Conservation (phyloP, 2,888 invertebrate genomes). For the Drosophila greeni region DNA sequence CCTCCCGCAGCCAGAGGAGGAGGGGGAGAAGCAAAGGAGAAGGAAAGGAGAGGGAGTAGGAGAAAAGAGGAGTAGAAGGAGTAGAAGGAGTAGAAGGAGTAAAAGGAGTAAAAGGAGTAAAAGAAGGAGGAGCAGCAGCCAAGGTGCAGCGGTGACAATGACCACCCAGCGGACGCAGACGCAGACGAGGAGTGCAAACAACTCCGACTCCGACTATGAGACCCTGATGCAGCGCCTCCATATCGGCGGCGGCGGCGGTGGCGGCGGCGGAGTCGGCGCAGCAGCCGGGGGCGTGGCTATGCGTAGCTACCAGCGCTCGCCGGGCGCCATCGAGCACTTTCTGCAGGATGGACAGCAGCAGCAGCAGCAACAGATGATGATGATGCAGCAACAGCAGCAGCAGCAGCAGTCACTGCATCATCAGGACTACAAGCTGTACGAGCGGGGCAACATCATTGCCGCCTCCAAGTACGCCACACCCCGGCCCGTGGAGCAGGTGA, state of each 20-base stretch:
- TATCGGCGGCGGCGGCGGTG: slow-evolving; percentile 46
- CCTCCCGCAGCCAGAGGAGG: slow-evolving; percentile 23
- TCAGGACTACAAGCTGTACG: slow-evolving; percentile 81
- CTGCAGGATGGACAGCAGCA: slow-evolving; percentile 60
- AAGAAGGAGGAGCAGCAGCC: slow-evolving; percentile 4
- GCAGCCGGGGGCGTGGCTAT: slow-evolving; percentile 18
- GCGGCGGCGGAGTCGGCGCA: slow-evolving; percentile 10
- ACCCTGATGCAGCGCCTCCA: slow-evolving; percentile 75
- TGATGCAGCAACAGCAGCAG: slow-evolving; percentile 82
- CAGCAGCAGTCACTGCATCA: slow-evolving; percentile 1
- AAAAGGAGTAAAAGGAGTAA: neutral
- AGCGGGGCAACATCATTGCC: slow-evolving; percentile 87
- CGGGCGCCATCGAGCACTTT: slow-evolving; percentile 68
- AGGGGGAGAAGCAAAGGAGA: neutral
- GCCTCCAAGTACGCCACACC: slow-evolving; percentile 89
- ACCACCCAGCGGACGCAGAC: slow-evolving; percentile 66
- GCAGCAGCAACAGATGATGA: slow-evolving; percentile 73
- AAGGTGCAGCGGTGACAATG: slow-evolving; percentile 28
- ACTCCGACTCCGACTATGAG: slow-evolving; percentile 72
- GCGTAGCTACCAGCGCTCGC: slow-evolving; percentile 63
- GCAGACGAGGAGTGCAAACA: slow-evolving; percentile 62
- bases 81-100: slow-evolving; percentile 6
- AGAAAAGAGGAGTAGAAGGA: neutral
- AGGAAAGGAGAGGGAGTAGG: slow-evolving; percentile 11
- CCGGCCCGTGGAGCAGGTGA: slow-evolving; percentile 81